A percentile compares a stretch with the other conserved stretches of the same genome.
Evolutionary conservation across 2,888 invertebrate species (phyloP).

Genomic region (Rhabditoides inermis): DNA sequence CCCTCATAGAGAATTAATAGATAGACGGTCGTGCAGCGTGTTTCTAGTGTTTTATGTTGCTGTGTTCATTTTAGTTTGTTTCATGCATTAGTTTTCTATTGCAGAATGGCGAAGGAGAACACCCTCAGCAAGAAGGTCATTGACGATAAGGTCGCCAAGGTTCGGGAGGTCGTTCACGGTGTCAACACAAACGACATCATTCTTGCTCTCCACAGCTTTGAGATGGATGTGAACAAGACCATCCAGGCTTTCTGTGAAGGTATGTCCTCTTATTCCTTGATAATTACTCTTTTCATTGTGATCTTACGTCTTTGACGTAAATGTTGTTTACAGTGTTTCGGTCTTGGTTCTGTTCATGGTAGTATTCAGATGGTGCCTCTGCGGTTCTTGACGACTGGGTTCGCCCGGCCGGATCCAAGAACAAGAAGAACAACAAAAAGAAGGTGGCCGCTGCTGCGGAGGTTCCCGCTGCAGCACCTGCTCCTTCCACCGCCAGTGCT

Average conservation of each 20-base stretch:
- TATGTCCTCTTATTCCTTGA: no score
- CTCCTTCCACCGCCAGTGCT: slow-evolving; percentile 12
- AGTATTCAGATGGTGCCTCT: slow-evolving; percentile 30
- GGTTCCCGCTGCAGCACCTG: slow-evolving; percentile 13
- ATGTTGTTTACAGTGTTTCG: no score
- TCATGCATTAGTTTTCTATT: not conserved
- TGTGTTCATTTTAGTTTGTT: slow-evolving; percentile 6
- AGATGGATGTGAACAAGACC: slow-evolving; percentile 55
- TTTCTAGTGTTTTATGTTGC: slow-evolving; percentile 8
- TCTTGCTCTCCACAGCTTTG: slow-evolving; percentile 56
- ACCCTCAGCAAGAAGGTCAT: slow-evolving; percentile 39
- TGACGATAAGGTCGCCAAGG: slow-evolving; percentile 45
- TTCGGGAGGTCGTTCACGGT: slow-evolving; percentile 54
- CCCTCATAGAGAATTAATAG: no score
- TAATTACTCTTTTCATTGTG: no score
- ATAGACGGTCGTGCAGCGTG: no score
- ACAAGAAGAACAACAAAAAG: slow-evolving; percentile 42
- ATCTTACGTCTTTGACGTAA: no score
- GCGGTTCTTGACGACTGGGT: slow-evolving; percentile 48
- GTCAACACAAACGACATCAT: slow-evolving; percentile 55
- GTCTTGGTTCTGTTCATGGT: no score
- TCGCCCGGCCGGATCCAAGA: slow-evolving; percentile 29
- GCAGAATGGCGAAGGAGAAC: slow-evolving; percentile 31
- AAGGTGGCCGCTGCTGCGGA: slow-evolving; percentile 10
- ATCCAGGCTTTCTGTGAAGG: slow-evolving; percentile 57